phyloP scores from a whole-genome alignment of 1,140 invertebrate genomes.

The Drosophila cardini region DNA sequence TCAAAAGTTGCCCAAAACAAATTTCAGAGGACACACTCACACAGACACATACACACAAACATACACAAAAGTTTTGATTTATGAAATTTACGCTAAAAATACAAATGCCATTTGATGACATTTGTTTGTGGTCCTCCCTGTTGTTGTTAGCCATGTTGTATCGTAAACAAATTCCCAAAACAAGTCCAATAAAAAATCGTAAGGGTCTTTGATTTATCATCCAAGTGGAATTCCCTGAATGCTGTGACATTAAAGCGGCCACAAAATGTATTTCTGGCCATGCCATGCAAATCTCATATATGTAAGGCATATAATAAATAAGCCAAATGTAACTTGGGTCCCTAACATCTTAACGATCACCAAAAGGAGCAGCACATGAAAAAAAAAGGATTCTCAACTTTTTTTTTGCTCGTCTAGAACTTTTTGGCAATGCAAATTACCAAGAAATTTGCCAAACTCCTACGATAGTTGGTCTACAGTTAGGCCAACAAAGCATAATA shows the following conservation, averaged over 20 bases:
- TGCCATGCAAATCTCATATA: conserved; percentile 63
- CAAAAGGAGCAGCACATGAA: conserved; percentile 16
- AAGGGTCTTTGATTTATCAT: conserved; percentile 49
- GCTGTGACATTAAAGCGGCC: conserved; percentile 54
- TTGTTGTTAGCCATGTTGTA: conserved; percentile 21
- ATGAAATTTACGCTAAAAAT: conserved; percentile 79
- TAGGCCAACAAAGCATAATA: conserved; percentile 28
- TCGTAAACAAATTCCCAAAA: conserved; percentile 68
- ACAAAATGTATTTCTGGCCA: conserved; percentile 32
- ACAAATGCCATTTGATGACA: conserved; percentile 80
- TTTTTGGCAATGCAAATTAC: conserved; percentile 57
- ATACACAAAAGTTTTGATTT: conserved; percentile 77
- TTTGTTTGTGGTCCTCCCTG: conserved; percentile 43
- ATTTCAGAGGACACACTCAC: conserved; percentile 32
- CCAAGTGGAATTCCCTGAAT: conserved; percentile 56
- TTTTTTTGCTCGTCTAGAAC: conserved; percentile 38
- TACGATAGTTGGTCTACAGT: not conserved
- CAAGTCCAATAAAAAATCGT: conserved; percentile 78
- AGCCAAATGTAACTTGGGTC: conserved; percentile 59
- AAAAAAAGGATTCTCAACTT: conserved; percentile 39
- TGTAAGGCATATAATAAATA: conserved; percentile 73
- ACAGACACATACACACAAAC: too few relatives aligned
- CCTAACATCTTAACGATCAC: conserved; percentile 2
- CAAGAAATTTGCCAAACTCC: conserved; percentile 26
- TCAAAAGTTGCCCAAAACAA: conserved; percentile 69